phyloP scores from a whole-genome alignment of 1,140 invertebrate genomes.

The Chironomus striatipennis region DNA sequence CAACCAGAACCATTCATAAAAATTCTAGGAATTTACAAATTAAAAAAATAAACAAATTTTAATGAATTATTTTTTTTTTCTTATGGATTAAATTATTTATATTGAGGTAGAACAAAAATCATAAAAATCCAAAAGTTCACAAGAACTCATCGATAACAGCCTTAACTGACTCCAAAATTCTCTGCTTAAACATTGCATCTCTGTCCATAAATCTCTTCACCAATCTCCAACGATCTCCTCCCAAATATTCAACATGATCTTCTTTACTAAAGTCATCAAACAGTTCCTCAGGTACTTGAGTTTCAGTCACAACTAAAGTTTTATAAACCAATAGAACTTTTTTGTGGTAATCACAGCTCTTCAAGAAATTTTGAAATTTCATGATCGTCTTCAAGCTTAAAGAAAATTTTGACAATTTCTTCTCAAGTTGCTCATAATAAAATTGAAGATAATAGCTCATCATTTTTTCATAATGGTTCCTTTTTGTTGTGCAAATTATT shows the following conservation, averaged over 20 bases:
- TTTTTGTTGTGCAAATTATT: neutral
- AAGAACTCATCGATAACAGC: neutral
- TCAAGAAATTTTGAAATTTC: neutral
- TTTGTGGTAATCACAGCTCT: neutral
- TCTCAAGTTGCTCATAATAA: neutral
- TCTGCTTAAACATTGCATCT: neutral
- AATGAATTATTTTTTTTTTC: too few relatives aligned
- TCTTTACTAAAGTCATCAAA: neutral
- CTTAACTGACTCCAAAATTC: neutral
- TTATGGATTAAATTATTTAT: too few relatives aligned
- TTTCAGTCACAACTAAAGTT: neutral
- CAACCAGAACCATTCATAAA: too few relatives aligned
- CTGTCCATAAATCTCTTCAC: neutral
- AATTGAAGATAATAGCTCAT: neutral
- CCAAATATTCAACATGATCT: neutral
- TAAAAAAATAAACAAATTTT: too few relatives aligned
- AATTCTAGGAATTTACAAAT: too few relatives aligned
- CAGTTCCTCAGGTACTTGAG: neutral
- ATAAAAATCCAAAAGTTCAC: too few relatives aligned
- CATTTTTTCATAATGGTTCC: neutral
- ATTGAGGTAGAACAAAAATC: too few relatives aligned
- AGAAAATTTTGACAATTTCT: neutral
- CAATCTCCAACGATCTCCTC: neutral
- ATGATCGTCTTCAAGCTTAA: neutral
- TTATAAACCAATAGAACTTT: neutral